phyloP scores from a whole-genome alignment of 2,113 vertebrate genomes.

The Pangasianodon hypophthalmus region DNA sequence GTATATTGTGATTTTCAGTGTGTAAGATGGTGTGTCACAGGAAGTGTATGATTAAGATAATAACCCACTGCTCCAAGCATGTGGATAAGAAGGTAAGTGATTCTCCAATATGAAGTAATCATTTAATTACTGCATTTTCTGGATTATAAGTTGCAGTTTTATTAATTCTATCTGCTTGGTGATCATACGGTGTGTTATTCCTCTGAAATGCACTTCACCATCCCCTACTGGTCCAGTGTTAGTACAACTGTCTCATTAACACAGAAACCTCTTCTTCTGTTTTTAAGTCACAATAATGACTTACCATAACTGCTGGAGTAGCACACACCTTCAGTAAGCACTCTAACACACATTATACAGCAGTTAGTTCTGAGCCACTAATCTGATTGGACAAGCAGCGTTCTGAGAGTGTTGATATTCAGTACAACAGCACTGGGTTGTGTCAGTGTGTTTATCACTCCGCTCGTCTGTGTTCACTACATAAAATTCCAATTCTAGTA shows the following conservation, averaged over 20 bases:
- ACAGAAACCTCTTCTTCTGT: background rate
- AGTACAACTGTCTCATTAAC: too few relatives aligned
- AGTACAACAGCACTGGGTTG: too few relatives aligned
- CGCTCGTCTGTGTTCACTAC: too few relatives aligned
- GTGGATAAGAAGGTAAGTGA: constrained; percentile 76
- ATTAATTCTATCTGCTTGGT: background rate
- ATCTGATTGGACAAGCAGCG: background rate
- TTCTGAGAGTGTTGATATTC: background rate
- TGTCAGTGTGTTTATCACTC: too few relatives aligned
- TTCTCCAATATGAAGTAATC: background rate
- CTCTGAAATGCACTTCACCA: background rate
- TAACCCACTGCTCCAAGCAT: constrained; percentile 77
- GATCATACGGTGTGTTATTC: background rate
- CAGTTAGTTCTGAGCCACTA: background rate
- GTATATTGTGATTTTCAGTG: constrained; percentile 68
- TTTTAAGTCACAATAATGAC: background rate
- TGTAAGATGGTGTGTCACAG: constrained; percentile 96
- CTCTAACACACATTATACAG: background rate
- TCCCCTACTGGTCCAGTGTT: background rate
- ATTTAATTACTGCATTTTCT: background rate
- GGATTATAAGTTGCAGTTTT: background rate
- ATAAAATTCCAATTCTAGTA: too few relatives aligned
- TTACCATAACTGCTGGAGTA: background rate
- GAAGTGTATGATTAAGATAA: constrained; percentile 88
- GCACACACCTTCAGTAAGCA: background rate